Evolutionary conservation across 2,113 vertebrate species (phyloP).

Genomic region (Sebastes fasciatus): DNA sequence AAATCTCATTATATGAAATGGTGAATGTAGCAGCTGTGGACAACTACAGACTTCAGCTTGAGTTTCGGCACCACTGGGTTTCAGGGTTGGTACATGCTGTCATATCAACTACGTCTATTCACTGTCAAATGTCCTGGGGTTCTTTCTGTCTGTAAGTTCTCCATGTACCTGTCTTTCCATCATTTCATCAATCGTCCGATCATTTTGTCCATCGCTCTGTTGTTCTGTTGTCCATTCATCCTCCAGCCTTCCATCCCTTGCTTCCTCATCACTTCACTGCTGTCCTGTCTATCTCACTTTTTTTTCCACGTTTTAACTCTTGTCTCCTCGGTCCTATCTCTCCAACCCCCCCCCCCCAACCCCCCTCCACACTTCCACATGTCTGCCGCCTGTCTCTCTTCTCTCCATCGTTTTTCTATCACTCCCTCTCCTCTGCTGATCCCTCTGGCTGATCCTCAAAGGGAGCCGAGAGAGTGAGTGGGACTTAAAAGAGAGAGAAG

Average conservation of each 20-base stretch:
- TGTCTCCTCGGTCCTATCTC: slow-evolving; percentile 40
- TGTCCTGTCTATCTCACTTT: slow-evolving; percentile 28
- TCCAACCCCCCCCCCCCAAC: background rate
- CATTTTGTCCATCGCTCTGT: background rate
- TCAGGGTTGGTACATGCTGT: slow-evolving; percentile 47
- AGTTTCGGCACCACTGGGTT: slow-evolving; percentile 38
- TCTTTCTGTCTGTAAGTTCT: slow-evolving; percentile 17
- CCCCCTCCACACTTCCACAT: background rate
- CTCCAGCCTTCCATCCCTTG: background rate
- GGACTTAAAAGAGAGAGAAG: slow-evolving; percentile 82
- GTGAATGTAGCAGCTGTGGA: no score
- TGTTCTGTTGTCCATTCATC: slow-evolving; percentile 10
- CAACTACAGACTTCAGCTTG: no score
- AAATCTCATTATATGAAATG: no score
- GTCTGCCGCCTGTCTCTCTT: slow-evolving; percentile 66
- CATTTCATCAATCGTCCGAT: background rate
- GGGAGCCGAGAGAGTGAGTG: slow-evolving; percentile 78
- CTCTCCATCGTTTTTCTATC: slow-evolving; percentile 68
- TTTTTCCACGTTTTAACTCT: slow-evolving; percentile 54
- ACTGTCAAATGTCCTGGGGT: slow-evolving; percentile 46
- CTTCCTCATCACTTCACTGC: background rate
- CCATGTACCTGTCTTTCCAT: background rate
- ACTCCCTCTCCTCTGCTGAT: slow-evolving; percentile 78
- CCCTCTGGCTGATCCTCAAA: slow-evolving; percentile 85
- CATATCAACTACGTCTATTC: slow-evolving; percentile 53